Conservation (phyloP, 2,888 invertebrate species). For the Aleiodes leptofemur region DNA sequence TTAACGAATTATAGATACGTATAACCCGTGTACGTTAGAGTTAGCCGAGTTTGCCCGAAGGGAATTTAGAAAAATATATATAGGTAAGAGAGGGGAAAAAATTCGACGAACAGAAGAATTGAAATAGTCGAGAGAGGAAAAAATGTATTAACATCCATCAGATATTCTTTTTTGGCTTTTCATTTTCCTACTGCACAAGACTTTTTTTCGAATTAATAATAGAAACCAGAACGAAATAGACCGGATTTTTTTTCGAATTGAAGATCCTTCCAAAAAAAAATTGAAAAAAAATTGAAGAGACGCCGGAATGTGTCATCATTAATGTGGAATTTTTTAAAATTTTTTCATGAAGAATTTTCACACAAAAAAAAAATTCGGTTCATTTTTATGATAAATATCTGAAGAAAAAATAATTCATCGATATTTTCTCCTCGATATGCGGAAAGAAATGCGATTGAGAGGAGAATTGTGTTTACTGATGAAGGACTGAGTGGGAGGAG, state of each 20-base stretch:
- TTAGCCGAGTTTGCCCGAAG: neutral
- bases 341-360: too few species aligned
- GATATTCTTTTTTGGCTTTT: neutral
- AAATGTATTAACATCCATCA: neutral
- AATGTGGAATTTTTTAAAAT: too few species aligned
- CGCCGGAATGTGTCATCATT: too few species aligned
- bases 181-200: too few species aligned
- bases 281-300: too few species aligned
- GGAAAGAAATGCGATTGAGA: slow-evolving; percentile 25
- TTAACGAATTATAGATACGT: slow-evolving; percentile 48
- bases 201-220: too few species aligned
- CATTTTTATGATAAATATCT: too few species aligned
- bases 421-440: neutral
- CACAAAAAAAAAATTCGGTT: too few species aligned
- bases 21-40: slow-evolving; percentile 20
- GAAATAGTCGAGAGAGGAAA: neutral
- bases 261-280: too few species aligned
- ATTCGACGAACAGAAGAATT: neutral
- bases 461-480: slow-evolving; percentile 5
- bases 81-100: neutral
- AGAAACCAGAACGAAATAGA: too few species aligned
- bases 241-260: too few species aligned
- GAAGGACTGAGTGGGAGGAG: neutral
- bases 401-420: too few species aligned
- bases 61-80: slow-evolving; percentile 5